Percentiles rank a stretch among this genome's conserved stretches.
phyloP scores from a whole-genome alignment of 2,113 vertebrate species.

The Alaudala cheleensis region DNA sequence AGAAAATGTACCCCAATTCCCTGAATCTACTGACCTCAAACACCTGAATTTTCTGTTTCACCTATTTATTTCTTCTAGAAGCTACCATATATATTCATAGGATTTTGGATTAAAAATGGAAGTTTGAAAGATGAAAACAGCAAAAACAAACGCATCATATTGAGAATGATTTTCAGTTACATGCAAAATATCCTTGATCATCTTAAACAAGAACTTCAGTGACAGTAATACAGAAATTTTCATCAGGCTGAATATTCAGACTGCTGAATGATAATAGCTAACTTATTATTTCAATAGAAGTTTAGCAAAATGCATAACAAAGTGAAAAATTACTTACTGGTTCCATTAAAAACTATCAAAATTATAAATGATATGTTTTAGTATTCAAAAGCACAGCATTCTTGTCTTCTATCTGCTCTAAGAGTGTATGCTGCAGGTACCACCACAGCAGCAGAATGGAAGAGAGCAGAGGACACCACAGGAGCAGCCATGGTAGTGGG shows the following conservation, averaged over 20 bases:
- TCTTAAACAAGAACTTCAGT: not conserved
- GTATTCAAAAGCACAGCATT: not conserved
- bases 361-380: not conserved
- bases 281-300: not conserved
- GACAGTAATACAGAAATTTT: not conserved
- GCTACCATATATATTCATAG: not conserved
- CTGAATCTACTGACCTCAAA: not conserved
- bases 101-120: not conserved
- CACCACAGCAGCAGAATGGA: not conserved
- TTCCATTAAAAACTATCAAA: not conserved
- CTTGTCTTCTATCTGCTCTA: not conserved
- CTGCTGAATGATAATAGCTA: not conserved
- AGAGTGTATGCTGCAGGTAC: fast-evolving
- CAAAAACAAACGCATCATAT: not conserved
- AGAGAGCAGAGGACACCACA: not conserved
- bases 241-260: not conserved
- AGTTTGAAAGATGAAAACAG: not conserved
- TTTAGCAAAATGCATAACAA: not conserved
- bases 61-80: not conserved
- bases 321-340: not conserved
- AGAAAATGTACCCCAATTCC: not conserved
- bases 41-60: not conserved
- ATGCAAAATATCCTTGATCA: not conserved
- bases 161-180: not conserved
- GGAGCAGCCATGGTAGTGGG: not conserved